These are phyloP conservation scores for Nemurella pictetii DNA, from an alignment of 2,888 invertebrate species.

Conservation along the genomic window DNA sequence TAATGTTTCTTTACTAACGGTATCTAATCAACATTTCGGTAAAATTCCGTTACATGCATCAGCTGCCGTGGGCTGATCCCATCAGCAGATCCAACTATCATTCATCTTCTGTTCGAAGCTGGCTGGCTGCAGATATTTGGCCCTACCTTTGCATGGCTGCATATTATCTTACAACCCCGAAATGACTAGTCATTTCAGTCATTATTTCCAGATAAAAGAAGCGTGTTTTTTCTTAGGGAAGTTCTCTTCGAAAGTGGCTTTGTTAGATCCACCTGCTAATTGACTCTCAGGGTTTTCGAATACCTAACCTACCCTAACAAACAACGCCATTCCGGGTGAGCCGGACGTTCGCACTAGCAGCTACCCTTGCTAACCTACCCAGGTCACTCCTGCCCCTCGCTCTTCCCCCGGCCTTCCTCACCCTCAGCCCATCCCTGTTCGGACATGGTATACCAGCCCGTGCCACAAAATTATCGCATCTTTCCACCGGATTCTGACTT, in stretches of 20 bases:
- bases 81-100: not conserved
- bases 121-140: not conserved
- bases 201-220: constrained; percentile 38
- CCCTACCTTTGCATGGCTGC: constrained; percentile 21
- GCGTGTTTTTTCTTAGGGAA: constrained; percentile 19
- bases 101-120: not conserved
- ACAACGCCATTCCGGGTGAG: not conserved
- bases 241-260: constrained; percentile 31
- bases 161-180: constrained; percentile 29
- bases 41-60: not conserved
- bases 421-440: not conserved
- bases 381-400: constrained; percentile 11
- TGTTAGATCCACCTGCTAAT: constrained; percentile 37
- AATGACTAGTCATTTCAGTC: constrained; percentile 38
- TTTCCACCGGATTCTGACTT: not conserved
- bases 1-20: not conserved
- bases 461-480: no score
- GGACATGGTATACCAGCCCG: no score
- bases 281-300: constrained; percentile 18
- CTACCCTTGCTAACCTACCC: constrained; percentile 31
- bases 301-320: constrained; percentile 26
- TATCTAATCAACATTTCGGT: not conserved
- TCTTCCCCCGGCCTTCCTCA: no score
- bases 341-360: not conserved
- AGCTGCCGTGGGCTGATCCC: not conserved